These are phyloP conservation scores for Tachysurus vachellii DNA, from an alignment of 2,113 vertebrate genomes.

Conservation along the genomic window DNA sequence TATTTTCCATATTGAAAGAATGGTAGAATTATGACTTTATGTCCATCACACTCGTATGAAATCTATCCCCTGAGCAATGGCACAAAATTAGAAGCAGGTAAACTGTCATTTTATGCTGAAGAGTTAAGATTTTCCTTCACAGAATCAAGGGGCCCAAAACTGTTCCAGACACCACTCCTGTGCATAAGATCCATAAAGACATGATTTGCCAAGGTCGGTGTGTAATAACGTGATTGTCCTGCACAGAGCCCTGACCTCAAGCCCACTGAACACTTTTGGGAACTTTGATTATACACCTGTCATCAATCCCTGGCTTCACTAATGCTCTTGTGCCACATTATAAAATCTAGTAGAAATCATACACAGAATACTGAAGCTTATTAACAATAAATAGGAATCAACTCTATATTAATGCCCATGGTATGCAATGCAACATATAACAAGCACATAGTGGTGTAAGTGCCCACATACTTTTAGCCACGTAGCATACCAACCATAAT, in stretches of 20 bases:
- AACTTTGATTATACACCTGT: not conserved
- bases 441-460: not conserved
- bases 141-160: not conserved
- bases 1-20: not conserved
- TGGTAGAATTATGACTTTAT: not conserved
- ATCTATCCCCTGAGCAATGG: not conserved
- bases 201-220: not conserved
- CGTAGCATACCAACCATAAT: not conserved
- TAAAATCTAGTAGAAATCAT: not conserved
- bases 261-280: not conserved
- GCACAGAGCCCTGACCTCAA: not conserved
- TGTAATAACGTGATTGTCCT: not conserved
- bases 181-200: not conserved
- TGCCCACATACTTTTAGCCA: not conserved
- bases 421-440: not conserved
- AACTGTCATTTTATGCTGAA: not conserved
- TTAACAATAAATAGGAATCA: not conserved
- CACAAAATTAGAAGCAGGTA: not conserved
- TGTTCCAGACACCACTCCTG: not conserved
- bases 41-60: not conserved
- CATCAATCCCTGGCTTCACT: not conserved
- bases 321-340: not conserved
- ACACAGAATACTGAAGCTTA: not conserved
- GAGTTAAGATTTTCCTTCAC: not conserved
- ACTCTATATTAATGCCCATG: not conserved